Conservation (phyloP, 1,140 invertebrate genomes). For the Leptinotarsa texana region DNA sequence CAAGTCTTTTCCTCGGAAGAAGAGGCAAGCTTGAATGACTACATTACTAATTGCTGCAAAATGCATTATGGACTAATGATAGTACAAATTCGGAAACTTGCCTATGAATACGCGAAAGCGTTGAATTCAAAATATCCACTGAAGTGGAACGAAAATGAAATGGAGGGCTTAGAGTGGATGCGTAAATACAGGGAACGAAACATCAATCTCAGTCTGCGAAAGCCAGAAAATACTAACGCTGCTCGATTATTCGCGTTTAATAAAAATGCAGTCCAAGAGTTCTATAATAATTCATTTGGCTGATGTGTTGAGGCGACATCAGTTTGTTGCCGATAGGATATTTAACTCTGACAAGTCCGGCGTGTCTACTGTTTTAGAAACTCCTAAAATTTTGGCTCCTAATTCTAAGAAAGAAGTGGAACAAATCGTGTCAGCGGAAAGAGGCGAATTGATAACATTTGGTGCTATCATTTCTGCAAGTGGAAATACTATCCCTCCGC, state of each 20-base stretch:
- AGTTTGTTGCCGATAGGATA: conserved; percentile 42
- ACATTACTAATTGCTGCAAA: conserved; percentile 32
- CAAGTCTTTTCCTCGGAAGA: conserved; percentile 28
- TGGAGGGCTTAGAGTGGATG: conserved; percentile 33
- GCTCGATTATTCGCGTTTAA: conserved; percentile 26
- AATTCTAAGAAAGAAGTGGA: conserved; percentile 52
- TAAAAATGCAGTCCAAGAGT: conserved; percentile 30
- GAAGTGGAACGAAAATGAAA: conserved; percentile 30
- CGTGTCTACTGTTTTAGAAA: conserved; percentile 47
- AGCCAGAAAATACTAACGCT: conserved; percentile 25
- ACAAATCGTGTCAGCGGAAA: conserved; percentile 53
- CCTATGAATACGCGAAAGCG: conserved; percentile 20
- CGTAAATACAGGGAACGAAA: conserved; percentile 30
- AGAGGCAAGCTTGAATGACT: conserved; percentile 28
- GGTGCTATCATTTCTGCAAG: not conserved
- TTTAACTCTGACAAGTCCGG: conserved; percentile 29
- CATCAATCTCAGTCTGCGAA: conserved; percentile 19
- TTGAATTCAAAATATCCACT: conserved; percentile 15
- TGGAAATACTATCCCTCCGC: not conserved
- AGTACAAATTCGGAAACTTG: conserved; percentile 15
- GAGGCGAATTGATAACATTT: conserved; percentile 53
- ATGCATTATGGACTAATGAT: conserved; percentile 14
- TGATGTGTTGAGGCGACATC: conserved; percentile 35
- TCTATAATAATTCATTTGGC: conserved; percentile 28
- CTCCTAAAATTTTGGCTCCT: conserved; percentile 50